phyloP scores from a whole-genome alignment of 2,113 vertebrate genomes.

The Malurus elegans region DNA sequence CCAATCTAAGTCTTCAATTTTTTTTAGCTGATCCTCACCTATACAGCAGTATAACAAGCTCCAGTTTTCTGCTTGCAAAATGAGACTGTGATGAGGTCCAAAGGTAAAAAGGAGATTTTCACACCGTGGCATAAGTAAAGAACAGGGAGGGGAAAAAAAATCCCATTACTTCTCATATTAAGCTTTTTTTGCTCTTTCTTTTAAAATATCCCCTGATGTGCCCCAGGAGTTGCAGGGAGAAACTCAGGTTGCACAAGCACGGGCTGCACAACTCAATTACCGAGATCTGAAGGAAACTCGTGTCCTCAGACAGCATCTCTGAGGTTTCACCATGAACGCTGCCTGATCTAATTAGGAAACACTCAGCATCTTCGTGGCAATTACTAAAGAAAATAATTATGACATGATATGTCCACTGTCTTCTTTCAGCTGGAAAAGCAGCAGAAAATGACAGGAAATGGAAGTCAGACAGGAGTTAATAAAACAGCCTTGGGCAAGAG shows the following conservation, averaged over 20 bases:
- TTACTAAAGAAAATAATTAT: constrained; percentile 60
- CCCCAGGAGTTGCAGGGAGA: not conserved
- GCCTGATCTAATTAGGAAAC: constrained; percentile 57
- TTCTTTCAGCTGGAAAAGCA: constrained; percentile 48
- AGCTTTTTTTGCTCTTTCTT: not conserved
- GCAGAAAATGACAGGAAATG: constrained; percentile 43
- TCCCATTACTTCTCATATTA: not conserved
- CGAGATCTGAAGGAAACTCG: not conserved
- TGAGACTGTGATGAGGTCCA: not conserved
- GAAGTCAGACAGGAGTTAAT: not conserved
- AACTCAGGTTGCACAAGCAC: not conserved
- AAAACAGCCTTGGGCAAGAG: not conserved
- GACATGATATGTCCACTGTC: constrained; percentile 13
- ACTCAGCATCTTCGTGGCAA: constrained; percentile 23
- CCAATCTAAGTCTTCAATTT: not conserved
- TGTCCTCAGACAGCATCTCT: constrained; percentile 5
- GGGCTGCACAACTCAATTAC: constrained; percentile 29
- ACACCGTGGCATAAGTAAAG: rapidly evolving
- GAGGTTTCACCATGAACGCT: not conserved
- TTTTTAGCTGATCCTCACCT: constrained; percentile 1
- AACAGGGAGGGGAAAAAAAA: rapidly evolving
- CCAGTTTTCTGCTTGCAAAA: not conserved
- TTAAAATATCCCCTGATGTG: not conserved
- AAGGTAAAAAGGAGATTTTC: not conserved
- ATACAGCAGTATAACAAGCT: not conserved